Conservation (phyloP, 2,113 vertebrate species). For the Sinocyclocheilus anshuiensis region DNA sequence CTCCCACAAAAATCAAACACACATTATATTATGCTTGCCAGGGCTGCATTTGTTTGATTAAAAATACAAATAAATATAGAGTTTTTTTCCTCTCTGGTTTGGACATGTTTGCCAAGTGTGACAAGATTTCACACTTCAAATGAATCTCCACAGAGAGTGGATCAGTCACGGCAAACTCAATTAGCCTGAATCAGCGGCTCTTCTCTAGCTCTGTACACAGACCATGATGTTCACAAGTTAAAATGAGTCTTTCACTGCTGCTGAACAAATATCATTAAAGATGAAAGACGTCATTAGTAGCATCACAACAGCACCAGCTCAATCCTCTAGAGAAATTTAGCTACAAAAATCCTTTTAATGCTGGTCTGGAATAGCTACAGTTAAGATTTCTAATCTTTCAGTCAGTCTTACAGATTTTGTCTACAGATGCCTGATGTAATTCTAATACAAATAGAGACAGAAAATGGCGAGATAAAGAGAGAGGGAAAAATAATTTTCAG, state of each 20-base stretch:
- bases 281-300: slow-evolving; percentile 32
- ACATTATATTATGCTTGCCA: background rate
- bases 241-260: background rate
- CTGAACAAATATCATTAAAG: slow-evolving; percentile 21
- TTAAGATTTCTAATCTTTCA: background rate
- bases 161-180: slow-evolving; percentile 4
- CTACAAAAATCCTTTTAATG: slow-evolving; percentile 17
- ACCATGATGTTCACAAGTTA: slow-evolving; percentile 12
- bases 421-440: background rate
- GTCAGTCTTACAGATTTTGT: background rate
- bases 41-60: background rate
- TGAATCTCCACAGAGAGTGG: slow-evolving; percentile 1
- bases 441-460: background rate
- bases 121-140: background rate
- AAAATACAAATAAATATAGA: background rate
- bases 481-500: background rate
- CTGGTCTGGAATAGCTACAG: background rate
- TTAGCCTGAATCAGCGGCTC: background rate
- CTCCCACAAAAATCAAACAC: too few relatives aligned
- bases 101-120: background rate
- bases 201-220: background rate
- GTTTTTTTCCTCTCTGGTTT: background rate
- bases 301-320: background rate
- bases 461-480: background rate
- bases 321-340: slow-evolving; percentile 4